Evolutionary conservation across 2,113 vertebrate species (phyloP), one percentile per base, ranked within the genome.

Genomic region (Chascanopsetta lugubris): DNA sequence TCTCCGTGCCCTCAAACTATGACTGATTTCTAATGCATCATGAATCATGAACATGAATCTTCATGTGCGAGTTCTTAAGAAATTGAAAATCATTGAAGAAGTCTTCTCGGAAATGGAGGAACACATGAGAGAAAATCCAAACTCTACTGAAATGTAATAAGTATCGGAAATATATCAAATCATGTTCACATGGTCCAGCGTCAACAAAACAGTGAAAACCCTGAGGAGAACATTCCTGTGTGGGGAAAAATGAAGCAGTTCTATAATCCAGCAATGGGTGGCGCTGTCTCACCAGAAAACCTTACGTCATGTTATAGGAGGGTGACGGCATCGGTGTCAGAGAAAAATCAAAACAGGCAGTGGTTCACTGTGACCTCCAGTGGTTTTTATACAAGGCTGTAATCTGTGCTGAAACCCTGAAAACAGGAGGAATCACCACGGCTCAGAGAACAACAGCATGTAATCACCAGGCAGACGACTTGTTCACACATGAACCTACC

Each of bases 251-350:
- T 20, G 0, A 42, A 40, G 40, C 45, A 56, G 27, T 72, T 80
- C 43, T 6, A 25, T 10, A 24, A 54, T 6, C 13, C 11, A 46
- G n/a, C 90, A 82, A 82, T 75, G 86, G 91, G 81, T 88, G 86
- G 88, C 77, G 49, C 29, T 50, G 20, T 64, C 36, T 57, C 12
- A 7, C 5, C n/a, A 72, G 32, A 15, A 32, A 38, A 63, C 11
- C 2, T 48, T 20, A 0, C 4, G 54, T n/a, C 6, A 61, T n/a
- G 22, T n/a, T n/a, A 25, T 2, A 11, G 2, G 46, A 26, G 62
- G 24, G 61, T 1, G 25, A 57, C 22, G 29, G 3, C 43, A 18
- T n/a, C n/a, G n/a, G 69, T 25, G 46, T 54, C 43, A 75, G 13
- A 51, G 40, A 60, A 66, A 61, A 65, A 46, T 32, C 36, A 56